These are phyloP conservation scores for Nibea albiflora DNA, from an alignment of 2,113 vertebrate species.

Conservation along the genomic window DNA sequence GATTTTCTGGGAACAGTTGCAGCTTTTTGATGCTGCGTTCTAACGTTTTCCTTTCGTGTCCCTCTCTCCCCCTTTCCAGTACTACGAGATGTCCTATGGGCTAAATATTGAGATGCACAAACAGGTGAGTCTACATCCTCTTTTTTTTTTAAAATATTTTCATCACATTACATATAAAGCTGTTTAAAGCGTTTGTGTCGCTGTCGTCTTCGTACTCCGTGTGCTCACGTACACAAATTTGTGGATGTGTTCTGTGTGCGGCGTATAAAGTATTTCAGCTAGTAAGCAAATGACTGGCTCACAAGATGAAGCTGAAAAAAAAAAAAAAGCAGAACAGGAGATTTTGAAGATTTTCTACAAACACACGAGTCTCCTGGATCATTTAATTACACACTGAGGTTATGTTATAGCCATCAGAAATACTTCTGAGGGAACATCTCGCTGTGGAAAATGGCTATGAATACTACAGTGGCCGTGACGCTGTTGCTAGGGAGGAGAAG, in stretches of 20 bases:
- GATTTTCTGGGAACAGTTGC: neutral
- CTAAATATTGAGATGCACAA: conserved; percentile 99
- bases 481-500: neutral
- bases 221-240: neutral
- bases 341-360: neutral
- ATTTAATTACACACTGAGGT: neutral
- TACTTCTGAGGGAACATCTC: neutral
- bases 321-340: neutral
- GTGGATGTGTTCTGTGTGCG: neutral
- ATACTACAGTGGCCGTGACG: neutral
- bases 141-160: neutral
- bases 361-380: neutral
- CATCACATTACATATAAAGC: conserved; percentile 10
- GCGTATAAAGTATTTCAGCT: neutral
- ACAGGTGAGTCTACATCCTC: conserved; percentile 79
- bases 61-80: conserved; percentile 51
- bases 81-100: conserved; percentile 92
- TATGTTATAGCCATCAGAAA: neutral
- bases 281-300: neutral
- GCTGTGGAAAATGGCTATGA: neutral
- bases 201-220: neutral
- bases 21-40: neutral
- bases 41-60: conserved; percentile 10
- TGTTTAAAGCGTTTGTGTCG: neutral
- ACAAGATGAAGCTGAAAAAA: neutral